phyloP scores from a whole-genome alignment of 2,113 vertebrate genomes.

The Lasiurus cinereus region DNA sequence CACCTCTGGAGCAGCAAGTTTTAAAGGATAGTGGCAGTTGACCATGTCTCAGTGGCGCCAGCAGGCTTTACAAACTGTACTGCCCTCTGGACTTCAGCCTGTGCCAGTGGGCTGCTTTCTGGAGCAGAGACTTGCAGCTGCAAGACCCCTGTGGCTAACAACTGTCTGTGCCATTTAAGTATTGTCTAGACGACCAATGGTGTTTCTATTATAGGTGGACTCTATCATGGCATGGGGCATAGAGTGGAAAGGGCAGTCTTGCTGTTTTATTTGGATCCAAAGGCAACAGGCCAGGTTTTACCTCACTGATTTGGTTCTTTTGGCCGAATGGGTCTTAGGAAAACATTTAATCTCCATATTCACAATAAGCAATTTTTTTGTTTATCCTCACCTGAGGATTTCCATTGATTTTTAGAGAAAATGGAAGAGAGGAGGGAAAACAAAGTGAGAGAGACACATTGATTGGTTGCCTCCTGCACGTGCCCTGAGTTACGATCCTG shows the following conservation, averaged over 20 bases:
- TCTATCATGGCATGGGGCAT: background rate
- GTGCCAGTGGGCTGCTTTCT: background rate
- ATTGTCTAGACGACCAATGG: background rate
- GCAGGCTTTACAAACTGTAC: background rate
- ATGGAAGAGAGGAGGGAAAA: too few species aligned
- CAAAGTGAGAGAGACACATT: too few species aligned
- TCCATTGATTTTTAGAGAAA: too few species aligned
- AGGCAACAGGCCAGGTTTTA: slow-evolving; percentile 36
- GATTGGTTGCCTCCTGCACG: too few species aligned
- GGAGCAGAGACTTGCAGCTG: background rate
- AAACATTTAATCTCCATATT: slow-evolving; percentile 33
- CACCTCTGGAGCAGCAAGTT: background rate
- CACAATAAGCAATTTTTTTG: slow-evolving; percentile 24
- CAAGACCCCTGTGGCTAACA: background rate
- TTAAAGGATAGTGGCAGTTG: slow-evolving; percentile 1
- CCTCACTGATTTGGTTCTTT: slow-evolving; percentile 13
- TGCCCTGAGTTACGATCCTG: too few species aligned
- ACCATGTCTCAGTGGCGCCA: slow-evolving; percentile 14
- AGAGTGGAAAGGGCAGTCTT: background rate
- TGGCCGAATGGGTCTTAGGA: background rate
- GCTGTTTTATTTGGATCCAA: slow-evolving; percentile 28
- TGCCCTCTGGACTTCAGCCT: background rate
- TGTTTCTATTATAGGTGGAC: background rate
- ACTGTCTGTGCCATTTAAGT: background rate
- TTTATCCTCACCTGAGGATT: too few species aligned